Conservation (phyloP, 2,888 invertebrate species). For the Harpalus rufipes region DNA sequence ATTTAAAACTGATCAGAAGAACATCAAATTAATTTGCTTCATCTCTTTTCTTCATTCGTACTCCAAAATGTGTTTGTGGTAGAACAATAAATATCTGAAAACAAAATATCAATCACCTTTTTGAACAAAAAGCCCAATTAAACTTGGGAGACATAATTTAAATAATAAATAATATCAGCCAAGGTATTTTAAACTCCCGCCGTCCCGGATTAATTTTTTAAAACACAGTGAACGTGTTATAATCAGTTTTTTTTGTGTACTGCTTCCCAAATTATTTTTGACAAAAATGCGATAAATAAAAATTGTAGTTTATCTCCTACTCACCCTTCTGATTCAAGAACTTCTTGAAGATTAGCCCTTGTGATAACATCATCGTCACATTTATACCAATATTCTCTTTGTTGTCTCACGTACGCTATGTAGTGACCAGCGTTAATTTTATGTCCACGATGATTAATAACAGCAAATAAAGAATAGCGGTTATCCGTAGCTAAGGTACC, state of each 20-base stretch:
- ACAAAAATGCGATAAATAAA: too few relatives aligned
- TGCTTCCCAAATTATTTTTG: too few relatives aligned
- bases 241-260: too few relatives aligned
- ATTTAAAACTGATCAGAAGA: neutral
- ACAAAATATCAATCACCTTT: neutral
- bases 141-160: too few relatives aligned
- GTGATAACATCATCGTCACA: constrained; percentile 98
- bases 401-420: constrained; percentile 96
- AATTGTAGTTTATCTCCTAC: constrained; percentile 69
- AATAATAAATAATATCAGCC: too few relatives aligned
- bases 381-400: constrained; percentile 95
- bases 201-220: too few relatives aligned
- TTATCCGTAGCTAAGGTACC: constrained; percentile 81
- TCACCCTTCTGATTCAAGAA: constrained; percentile 96
- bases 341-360: constrained; percentile 91
- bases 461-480: constrained; percentile 96
- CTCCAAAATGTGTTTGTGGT: constrained; percentile 55
- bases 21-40: neutral
- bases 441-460: constrained; percentile 94
- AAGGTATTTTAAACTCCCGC: too few relatives aligned
- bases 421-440: constrained; percentile 97
- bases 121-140: too few relatives aligned
- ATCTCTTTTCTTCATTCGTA: constrained; percentile 40
- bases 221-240: too few relatives aligned
- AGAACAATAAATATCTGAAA: constrained; percentile 60